Evolutionary conservation across 2,888 invertebrate genomes (phyloP).

Genomic region (Dorcus parallelipipedus): DNA sequence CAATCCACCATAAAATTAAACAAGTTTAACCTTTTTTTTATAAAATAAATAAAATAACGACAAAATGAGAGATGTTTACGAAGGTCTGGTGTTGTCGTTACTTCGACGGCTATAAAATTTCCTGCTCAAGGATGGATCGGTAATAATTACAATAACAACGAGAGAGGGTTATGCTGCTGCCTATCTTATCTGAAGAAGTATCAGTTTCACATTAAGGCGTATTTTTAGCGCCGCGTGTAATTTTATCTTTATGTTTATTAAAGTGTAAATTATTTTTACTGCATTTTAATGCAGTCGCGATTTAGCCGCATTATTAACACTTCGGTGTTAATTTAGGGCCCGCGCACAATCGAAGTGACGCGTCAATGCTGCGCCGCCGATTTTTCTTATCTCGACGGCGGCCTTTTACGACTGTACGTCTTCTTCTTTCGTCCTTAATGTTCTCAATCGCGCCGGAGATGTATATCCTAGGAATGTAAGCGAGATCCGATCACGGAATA

Average conservation of each 20-base stretch:
- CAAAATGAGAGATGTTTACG: too few species aligned
- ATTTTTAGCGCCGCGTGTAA: constrained; percentile 19
- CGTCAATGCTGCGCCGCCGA: background rate
- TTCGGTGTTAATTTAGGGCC: constrained; percentile 24
- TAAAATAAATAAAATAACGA: too few species aligned
- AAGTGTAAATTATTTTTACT: constrained; percentile 31
- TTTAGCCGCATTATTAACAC: constrained; percentile 28
- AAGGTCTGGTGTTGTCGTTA: too few species aligned
- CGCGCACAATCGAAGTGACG: background rate
- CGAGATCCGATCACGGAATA: constrained; percentile 3
- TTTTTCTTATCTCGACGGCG: background rate
- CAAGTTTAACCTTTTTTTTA: too few species aligned
- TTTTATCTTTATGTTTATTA: constrained; percentile 23
- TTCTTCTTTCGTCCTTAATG: background rate
- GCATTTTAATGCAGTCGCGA: constrained; percentile 27
- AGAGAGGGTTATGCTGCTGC: constrained; percentile 10
- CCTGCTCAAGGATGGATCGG: too few species aligned
- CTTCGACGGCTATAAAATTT: too few species aligned
- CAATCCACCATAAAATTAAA: too few species aligned
- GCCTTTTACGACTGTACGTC: background rate
- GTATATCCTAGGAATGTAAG: background rate
- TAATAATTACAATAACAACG: constrained; percentile 5
- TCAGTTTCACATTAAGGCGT: constrained; percentile 16
- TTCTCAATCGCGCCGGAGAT: background rate
- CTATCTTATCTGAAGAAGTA: constrained; percentile 15